These are phyloP conservation scores for Ibycter americanus DNA, from an alignment of 2,797 vertebrate species.

Conservation along the genomic window DNA sequence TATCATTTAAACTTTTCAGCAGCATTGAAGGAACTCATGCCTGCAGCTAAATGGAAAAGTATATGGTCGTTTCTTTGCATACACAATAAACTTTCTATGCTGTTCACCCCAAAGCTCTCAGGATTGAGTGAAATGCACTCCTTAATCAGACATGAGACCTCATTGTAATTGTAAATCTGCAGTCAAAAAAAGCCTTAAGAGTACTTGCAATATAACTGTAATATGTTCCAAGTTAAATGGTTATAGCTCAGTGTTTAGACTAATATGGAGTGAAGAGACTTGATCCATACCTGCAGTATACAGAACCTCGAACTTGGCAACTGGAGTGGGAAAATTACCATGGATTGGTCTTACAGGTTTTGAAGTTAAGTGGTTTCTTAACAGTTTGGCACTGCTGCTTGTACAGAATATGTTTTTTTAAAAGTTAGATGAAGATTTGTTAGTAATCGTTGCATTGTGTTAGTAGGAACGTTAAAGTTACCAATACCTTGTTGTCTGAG, in stretches of 20 bases:
- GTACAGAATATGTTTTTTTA: background rate
- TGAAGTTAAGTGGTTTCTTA: background rate
- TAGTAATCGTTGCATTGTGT: background rate
- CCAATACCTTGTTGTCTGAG: background rate
- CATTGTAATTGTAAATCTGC: conserved; percentile 25
- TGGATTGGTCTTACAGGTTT: background rate
- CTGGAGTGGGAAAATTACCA: background rate
- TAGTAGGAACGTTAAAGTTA: background rate
- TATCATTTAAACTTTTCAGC: conserved; percentile 4
- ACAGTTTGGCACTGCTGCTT: background rate
- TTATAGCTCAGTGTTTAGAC: background rate
- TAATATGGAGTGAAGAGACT: background rate
- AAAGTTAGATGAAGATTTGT: background rate
- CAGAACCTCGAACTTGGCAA: background rate
- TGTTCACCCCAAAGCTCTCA: background rate
- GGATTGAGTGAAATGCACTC: conserved; percentile 1
- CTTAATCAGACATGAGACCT: conserved; percentile 24
- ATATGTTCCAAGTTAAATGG: background rate
- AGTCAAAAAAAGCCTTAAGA: background rate
- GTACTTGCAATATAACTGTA: background rate
- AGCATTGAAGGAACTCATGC: background rate
- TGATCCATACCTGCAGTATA: background rate
- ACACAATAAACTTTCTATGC: background rate
- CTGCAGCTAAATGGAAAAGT: conserved; percentile 36
- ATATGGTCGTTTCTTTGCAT: conserved; percentile 6